Base-by-base conservation (phyloP, 2,797 vertebrate species). In the Lateolabrax maculatus region DNA sequence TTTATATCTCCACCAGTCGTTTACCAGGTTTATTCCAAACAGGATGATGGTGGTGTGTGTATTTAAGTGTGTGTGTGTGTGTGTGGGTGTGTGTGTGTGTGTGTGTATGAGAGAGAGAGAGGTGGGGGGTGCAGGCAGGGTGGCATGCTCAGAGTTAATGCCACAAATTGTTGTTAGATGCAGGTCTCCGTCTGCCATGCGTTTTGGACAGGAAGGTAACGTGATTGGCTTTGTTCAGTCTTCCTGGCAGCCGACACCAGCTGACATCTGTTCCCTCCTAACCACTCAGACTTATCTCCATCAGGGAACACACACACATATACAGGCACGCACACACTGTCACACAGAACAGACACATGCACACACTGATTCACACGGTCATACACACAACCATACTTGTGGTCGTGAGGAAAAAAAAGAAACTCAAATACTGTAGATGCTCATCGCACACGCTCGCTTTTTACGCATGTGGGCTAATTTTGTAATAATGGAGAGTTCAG, bases 231-330 rank as follows among this genome's bases (percentile, higher is more conserved):
- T 97, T 96, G 96, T 96, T 97, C 96, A 95, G 94, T 94, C 95
- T 97, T 95, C 96, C 96, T 97, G 97, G 96, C 96, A 97, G 94
- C 95, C 95, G 92, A 95, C 93, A 91, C 94, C 95, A 96, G 96
- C 95, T 97, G 97, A 98, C 96, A 97, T 98, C 96, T 97, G 96
- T 97, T 98, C 96, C 93, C 96, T 97, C 96, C 96, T 96, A 97
- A 97, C 96, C 96, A 95, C 96, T 97, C 96, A 96, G 96, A 95
- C 96, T 96, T 96, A 96, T 97, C 96, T 97, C 96, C 96, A 96
- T 97, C 96, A 96, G 96, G 96, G 96, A 96, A 91, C 90, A 88
- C 88, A 90, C 91, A 75, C 61, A 66, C 69, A 58, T 75, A 63
- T 52, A 49, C 63, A 48, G 10, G 29, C 71, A 77, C 39, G 34